Conservation (phyloP, 2,113 vertebrate species). For the Tichodroma muraria region DNA sequence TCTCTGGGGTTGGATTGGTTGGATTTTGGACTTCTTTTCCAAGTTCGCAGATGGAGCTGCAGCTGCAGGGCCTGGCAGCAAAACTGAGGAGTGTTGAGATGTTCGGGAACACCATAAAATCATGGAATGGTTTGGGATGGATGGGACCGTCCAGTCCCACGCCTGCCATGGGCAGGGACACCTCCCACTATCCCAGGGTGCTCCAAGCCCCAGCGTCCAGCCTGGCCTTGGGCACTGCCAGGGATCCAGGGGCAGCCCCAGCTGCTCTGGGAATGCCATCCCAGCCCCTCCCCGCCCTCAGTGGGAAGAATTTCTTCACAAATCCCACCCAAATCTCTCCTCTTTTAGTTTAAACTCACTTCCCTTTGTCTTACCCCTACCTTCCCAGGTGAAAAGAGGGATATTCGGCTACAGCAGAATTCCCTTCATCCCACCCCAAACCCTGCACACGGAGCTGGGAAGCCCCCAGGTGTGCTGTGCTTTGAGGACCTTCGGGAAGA, state of each 20-base stretch:
- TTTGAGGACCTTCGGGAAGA: background rate
- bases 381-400: background rate
- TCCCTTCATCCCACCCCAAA: background rate
- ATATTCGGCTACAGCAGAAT: background rate
- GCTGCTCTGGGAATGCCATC: too few relatives aligned
- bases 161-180: background rate
- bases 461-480: background rate
- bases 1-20: background rate
- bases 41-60: background rate
- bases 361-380: too few relatives aligned
- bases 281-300: background rate
- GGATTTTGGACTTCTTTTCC: background rate
- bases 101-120: background rate
- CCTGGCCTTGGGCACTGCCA: too few relatives aligned
- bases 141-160: background rate
- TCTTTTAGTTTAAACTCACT: background rate
- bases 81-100: background rate
- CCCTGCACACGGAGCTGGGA: background rate
- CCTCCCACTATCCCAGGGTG: rapidly evolving
- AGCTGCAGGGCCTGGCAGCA: background rate
- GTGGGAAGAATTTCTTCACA: background rate
- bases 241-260: too few relatives aligned
- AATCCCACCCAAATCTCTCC: background rate
- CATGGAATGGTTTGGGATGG: background rate
- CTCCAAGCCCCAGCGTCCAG: background rate